phyloP scores from a whole-genome alignment of 2,888 invertebrate genomes.

The Ganaspis brasiliensis region DNA sequence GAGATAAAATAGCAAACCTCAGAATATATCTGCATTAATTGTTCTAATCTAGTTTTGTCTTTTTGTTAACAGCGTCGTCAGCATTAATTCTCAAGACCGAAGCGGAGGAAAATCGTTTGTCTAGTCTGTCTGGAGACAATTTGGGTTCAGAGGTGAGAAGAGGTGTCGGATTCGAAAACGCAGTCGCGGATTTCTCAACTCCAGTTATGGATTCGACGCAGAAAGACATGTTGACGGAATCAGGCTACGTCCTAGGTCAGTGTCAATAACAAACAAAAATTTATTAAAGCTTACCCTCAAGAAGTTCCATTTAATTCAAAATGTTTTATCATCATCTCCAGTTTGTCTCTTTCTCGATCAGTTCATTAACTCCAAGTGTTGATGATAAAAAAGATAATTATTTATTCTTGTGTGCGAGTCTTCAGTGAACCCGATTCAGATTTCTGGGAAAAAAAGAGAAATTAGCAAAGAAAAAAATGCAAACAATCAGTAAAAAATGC shows the following conservation, averaged over 20 bases:
- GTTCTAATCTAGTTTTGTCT: conserved; percentile 26
- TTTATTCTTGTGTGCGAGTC: no score
- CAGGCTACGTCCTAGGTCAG: conserved; percentile 79
- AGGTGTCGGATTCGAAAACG: conserved; percentile 73
- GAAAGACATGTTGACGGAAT: conserved; percentile 76
- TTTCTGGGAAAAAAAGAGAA: no score
- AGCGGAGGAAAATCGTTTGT: conserved; percentile 68
- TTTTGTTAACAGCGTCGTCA: conserved; percentile 71
- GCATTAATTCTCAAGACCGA: conserved; percentile 73
- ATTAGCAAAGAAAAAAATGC: no score
- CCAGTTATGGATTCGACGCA: conserved; percentile 72
- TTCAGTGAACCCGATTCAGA: not conserved
- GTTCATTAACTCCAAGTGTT: not conserved
- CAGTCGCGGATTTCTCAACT: conserved; percentile 71
- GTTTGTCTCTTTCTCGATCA: not conserved
- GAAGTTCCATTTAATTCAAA: not conserved
- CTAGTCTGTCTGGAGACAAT: conserved; percentile 73
- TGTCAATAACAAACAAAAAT: conserved; percentile 45
- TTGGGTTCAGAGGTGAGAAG: conserved; percentile 71
- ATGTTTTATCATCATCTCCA: not conserved
- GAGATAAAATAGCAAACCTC: not conserved
- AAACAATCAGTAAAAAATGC: no score
- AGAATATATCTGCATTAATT: conserved; percentile 22
- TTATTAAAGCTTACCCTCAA: conserved; percentile 2
- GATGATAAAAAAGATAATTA: no score